A percentile compares a stretch with the other conserved stretches of the same genome.
phyloP scores from a whole-genome alignment of 2,797 vertebrate genomes.

The Diceros bicornis region DNA sequence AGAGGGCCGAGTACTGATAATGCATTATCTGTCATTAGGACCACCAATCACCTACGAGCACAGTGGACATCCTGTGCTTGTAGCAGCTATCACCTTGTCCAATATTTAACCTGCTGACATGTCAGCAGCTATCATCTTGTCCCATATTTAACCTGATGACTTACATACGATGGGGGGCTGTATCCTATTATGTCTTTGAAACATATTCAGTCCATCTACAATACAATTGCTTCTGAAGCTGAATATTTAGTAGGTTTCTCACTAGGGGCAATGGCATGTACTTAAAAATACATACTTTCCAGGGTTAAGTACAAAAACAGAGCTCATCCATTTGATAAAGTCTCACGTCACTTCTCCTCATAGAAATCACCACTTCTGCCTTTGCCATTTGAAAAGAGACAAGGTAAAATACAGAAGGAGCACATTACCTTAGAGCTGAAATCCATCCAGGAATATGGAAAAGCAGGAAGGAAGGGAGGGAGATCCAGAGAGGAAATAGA shows the following conservation, averaged over 20 bases:
- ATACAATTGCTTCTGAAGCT: conserved; percentile 14
- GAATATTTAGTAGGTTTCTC: conserved; percentile 64
- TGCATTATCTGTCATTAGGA: background rate
- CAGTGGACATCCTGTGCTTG: background rate
- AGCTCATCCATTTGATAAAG: background rate
- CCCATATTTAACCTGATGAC: background rate
- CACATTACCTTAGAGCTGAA: conserved; percentile 9
- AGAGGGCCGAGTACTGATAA: accelerated
- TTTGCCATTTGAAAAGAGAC: conserved; percentile 31
- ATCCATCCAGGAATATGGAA: conserved; percentile 62
- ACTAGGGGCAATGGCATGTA: background rate
- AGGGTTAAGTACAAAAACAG: conserved; percentile 22
- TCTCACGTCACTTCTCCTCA: conserved; percentile 11
- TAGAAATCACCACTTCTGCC: background rate
- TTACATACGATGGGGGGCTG: background rate
- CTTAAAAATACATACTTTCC: conserved; percentile 56
- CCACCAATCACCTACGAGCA: background rate
- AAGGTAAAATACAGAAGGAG: conserved; percentile 13
- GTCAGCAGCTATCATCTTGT: background rate
- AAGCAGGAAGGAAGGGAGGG: background rate
- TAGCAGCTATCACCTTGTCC: background rate
- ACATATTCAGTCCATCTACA: conserved; percentile 39
- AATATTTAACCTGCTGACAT: background rate
- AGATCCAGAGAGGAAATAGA: background rate
- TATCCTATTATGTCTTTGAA: background rate